Base-by-base conservation (phyloP, 2,113 vertebrate species). In the Drymodes brunneopygia region DNA sequence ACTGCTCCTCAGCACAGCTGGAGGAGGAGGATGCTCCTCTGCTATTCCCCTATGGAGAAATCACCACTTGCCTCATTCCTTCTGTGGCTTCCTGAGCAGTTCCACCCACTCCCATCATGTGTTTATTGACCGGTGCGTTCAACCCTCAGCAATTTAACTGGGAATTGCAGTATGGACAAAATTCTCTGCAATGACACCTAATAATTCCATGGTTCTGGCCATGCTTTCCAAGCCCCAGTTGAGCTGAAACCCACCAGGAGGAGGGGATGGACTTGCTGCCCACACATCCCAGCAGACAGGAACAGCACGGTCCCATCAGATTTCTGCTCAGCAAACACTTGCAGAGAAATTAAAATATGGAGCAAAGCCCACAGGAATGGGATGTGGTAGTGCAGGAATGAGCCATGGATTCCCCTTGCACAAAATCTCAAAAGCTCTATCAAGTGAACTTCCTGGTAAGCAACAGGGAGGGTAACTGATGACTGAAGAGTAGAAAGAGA, bases 191-290 rank as follows among this genome's bases (percentile, higher is more conserved):
- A 48, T 2, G 16, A 21, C 79, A 77, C 35, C 77, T 12, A 4
- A 13, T 4, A 40, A 53, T 36, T 44, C 19, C 28, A 18, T 0
- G 21, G 71, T 2, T 75, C 45, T 71, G 69, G 70, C 36, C 1
- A 1, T 1, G 7, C 16, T 29, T 33, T 40, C 67, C 0, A 0
- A 61, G 73, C 31, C 28, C 24, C 2, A 35, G 9, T 0, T 29
- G 69, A 28, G 3, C 4, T 27, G 35, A 42, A 75, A 35, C 5
- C 33, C 62, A 6, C 0, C 18, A 20, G 38, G 18, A 61, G 42
- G 7, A 58, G 45, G 38, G 16, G 35, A 66, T 1, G 9, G 56
- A 61, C 18, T 6, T 16, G 27, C 71, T 85, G 71, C 45, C 53
- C 2, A 3, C 13, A n/a, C 48, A n/a, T 20, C 75, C 53, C 38